Percentiles rank a stretch among this genome's conserved stretches.
phyloP scores from a whole-genome alignment of 1,140 invertebrate genomes.

The Atta colombica region DNA sequence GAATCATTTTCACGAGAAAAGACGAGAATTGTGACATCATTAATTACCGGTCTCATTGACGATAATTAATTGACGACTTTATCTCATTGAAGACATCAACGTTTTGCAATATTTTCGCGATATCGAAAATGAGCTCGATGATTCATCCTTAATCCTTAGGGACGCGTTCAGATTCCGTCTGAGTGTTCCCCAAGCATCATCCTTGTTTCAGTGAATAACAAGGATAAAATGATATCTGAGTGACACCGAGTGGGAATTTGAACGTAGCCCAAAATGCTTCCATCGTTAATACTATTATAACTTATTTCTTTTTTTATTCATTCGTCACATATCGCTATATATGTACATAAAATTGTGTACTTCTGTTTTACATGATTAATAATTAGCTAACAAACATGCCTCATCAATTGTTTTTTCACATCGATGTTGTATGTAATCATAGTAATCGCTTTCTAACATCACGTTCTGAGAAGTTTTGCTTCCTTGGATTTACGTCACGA shows the following conservation, averaged over 20 bases:
- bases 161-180: too few species aligned
- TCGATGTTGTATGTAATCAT: slow-evolving; percentile 15
- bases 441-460: slow-evolving; percentile 13
- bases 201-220: too few species aligned
- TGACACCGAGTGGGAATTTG: too few species aligned
- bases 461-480: slow-evolving; percentile 12
- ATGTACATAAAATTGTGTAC: slow-evolving; percentile 23
- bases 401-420: not conserved
- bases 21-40: slow-evolving; percentile 48
- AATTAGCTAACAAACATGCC: slow-evolving; percentile 28
- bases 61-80: slow-evolving; percentile 11
- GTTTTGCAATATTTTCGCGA: slow-evolving; percentile 14
- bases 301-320: slow-evolving; percentile 45
- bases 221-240: too few species aligned
- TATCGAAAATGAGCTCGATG: slow-evolving; percentile 27
- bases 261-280: slow-evolving; percentile 24
- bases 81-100: slow-evolving; percentile 30
- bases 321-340: slow-evolving; percentile 51
- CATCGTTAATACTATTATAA: slow-evolving; percentile 57
- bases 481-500: slow-evolving; percentile 1
- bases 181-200: too few species aligned
- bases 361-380: slow-evolving; percentile 2
- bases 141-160: slow-evolving; percentile 42
- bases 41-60: slow-evolving; percentile 44
- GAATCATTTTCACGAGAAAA: slow-evolving; percentile 49